A percentile compares a stretch with the other conserved stretches of the same genome.
These are phyloP conservation scores for Acrobasis repandana DNA, from an alignment of 2,888 invertebrate genomes.

Conservation along the genomic window DNA sequence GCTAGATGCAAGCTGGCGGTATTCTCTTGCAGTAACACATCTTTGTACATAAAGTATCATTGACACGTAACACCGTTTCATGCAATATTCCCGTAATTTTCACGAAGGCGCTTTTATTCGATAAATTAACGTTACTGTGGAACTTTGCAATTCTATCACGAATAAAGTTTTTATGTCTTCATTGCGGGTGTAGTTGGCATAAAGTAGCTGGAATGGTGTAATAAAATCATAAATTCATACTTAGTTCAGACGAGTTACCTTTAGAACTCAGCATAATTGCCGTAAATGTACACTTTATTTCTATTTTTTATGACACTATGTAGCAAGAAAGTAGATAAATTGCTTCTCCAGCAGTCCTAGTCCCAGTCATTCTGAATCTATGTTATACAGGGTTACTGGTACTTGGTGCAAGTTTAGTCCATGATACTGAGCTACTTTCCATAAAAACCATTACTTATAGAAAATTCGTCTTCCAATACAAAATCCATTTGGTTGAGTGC, in stretches of 20 bases:
- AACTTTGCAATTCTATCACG: conserved; percentile 11
- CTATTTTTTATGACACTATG: too few relatives aligned
- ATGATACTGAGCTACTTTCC: too few relatives aligned
- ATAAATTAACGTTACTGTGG: conserved; percentile 16
- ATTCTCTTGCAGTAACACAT: background rate
- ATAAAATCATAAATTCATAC: conserved; percentile 10
- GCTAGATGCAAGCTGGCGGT: too few relatives aligned
- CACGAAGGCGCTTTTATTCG: conserved; percentile 15
- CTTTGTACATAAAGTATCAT: background rate
- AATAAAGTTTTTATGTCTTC: conserved; percentile 15
- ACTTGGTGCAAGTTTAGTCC: too few relatives aligned
- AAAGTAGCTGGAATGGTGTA: conserved; percentile 6
- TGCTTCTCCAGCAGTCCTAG: too few relatives aligned
- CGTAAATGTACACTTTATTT: background rate
- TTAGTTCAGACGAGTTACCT: background rate
- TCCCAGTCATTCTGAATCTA: too few relatives aligned
- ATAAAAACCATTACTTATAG: too few relatives aligned
- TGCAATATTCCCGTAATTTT: conserved; percentile 15
- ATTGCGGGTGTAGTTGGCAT: conserved; percentile 10
- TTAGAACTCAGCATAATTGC: background rate
- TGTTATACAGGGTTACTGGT: too few relatives aligned
- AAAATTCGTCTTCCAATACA: too few relatives aligned
- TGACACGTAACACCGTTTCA: conserved; percentile 1
- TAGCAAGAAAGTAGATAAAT: too few relatives aligned
- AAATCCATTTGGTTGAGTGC: too few relatives aligned